Percentiles rank a stretch among this genome's conserved stretches.
These are phyloP conservation scores for Eubucco bourcierii DNA, from an alignment of 2,113 vertebrate species.

Conservation along the genomic window DNA sequence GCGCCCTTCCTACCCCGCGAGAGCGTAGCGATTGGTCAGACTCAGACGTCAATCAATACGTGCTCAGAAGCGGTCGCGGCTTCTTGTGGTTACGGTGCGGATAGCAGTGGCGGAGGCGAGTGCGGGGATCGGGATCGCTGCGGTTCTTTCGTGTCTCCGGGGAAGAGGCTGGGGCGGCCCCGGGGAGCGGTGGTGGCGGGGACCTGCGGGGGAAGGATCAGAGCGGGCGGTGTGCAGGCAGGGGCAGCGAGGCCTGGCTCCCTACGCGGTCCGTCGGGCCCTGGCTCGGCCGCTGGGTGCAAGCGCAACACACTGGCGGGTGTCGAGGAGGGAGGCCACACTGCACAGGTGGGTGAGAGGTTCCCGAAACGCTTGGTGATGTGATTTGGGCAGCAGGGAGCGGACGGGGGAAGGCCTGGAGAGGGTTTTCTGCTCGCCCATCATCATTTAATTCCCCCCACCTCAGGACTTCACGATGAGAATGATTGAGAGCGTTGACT, in stretches of 20 bases:
- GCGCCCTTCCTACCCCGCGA: fast-evolving
- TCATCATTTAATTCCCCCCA: fast-evolving
- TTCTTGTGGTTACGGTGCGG: neutral
- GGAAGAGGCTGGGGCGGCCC: no score
- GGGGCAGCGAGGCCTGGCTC: neutral
- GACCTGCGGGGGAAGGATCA: neutral
- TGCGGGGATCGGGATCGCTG: neutral
- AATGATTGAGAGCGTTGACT: constrained; percentile 86
- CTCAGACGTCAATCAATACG: fast-evolving
- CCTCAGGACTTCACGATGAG: constrained; percentile 64
- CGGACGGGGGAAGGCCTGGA: fast-evolving
- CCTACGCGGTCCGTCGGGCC: neutral
- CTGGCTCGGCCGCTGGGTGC: neutral
- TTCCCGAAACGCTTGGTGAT: neutral
- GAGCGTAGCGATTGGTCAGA: fast-evolving
- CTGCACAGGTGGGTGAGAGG: neutral
- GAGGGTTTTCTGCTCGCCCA: neutral
- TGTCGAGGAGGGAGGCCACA: neutral
- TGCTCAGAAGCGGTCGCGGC: neutral
- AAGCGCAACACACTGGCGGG: fast-evolving
- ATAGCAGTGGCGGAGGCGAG: neutral
- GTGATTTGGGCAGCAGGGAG: neutral
- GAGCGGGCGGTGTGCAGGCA: neutral
- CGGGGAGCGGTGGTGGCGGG: neutral
- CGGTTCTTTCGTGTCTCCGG: neutral